Conservation (phyloP, 2,113 vertebrate genomes). For the Chauna torquata region DNA sequence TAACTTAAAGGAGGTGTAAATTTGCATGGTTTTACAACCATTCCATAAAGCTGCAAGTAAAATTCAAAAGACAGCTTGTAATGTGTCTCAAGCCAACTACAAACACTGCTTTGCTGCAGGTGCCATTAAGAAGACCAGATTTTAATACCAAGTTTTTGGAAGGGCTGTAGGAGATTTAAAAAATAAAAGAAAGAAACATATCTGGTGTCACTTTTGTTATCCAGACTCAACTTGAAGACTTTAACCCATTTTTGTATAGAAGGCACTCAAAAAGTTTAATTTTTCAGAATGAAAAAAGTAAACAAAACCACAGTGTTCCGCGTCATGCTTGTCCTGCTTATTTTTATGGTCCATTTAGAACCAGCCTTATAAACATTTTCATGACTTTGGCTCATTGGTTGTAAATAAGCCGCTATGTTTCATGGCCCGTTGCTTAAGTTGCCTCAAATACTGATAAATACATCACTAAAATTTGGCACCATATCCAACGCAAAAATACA, state of each 20-base stretch:
- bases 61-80: neutral
- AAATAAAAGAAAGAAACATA: neutral
- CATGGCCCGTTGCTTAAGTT: neutral
- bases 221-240: neutral
- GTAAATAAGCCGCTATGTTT: neutral
- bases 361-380: neutral
- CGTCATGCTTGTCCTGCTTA: neutral
- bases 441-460: neutral
- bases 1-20: neutral
- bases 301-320: neutral
- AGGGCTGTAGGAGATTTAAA: neutral
- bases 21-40: neutral
- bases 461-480: neutral
- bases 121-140: neutral
- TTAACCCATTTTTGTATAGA: neutral
- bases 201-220: neutral
- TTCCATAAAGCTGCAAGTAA: neutral
- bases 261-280: neutral
- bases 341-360: neutral
- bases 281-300: neutral
- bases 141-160: neutral
- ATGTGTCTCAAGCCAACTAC: neutral
- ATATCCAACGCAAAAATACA: neutral
- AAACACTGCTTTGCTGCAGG: neutral
- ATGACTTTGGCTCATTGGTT: neutral